Evolutionary conservation across 30 jellyfish, hydroid and myxozoan species (phyloP), one percentile per base, ranked within the genome.

Genomic region (Clytia hemisphaerica): DNA sequence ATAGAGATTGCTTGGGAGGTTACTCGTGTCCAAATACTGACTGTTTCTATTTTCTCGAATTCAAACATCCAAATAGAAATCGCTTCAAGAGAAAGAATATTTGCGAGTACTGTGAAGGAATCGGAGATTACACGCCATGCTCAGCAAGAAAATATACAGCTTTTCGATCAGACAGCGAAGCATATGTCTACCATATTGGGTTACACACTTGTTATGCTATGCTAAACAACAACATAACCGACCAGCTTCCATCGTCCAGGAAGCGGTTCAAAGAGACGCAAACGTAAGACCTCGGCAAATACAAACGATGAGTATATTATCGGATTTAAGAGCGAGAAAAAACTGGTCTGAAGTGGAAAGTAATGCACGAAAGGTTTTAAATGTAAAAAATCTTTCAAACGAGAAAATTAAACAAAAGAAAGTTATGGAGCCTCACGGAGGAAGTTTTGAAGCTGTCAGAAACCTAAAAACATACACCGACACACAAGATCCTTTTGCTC

Each of bases 141-240:
- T 30, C 61, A 47, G 61, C 31, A 47, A 47, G 61, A 47, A 47
- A 47, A 32, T 47, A 47, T 47, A 47, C 25, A 18, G 61, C 61
- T 18, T 18, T 47, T 0, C 19, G n/a, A n/a, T n/a, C 19, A 32
- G 61, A 32, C 19, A 47, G 61, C 4, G 10, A 47, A 28, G 26
- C 61, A 47, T 47, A 0, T 9, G 61, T 47, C 5, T 47, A 47
- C 61, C 61, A 47, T 30, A 18, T 27, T 10, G 61, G 61, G 19
- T 27, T 18, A 32, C 61, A 47, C 25, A 47, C 61, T 4, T 47
- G 61, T 30, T n/a, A n/a, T n/a, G n/a, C n/a, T 27, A 28, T 47
- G 61, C 25, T 12, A 47, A 47, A 47, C 19, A 47, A 47, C 61
- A 28, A 10, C 10, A 10, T 18, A 18, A 28, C 4, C 19, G 61